These are phyloP conservation scores for Ctenopoma kingsleyae DNA, from an alignment of 2,797 vertebrate species.

Conservation along the genomic window DNA sequence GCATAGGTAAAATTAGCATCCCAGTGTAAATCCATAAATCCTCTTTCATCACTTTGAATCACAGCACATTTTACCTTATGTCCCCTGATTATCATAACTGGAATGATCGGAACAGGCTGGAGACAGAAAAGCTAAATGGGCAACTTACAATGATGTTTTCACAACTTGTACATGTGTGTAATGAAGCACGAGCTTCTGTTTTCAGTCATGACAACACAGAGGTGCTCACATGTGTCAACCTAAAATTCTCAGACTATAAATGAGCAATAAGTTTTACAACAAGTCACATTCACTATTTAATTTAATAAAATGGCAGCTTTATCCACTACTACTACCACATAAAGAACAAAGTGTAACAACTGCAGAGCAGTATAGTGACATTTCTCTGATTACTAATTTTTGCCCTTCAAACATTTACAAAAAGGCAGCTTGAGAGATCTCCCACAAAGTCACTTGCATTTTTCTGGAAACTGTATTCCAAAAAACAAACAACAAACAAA, in stretches of 20 bases:
- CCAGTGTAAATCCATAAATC: conserved; percentile 34
- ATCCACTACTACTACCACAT: conserved; percentile 31
- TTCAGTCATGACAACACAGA: conserved; percentile 49
- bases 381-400: conserved; percentile 32
- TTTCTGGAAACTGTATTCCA: conserved; percentile 20
- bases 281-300: conserved; percentile 58
- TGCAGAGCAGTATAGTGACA: conserved; percentile 41
- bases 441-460: conserved; percentile 22
- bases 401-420: conserved; percentile 47
- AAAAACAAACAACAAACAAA: background rate
- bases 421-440: conserved; percentile 72
- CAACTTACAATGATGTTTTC: conserved; percentile 5
- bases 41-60: conserved; percentile 32
- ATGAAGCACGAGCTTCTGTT: conserved; percentile 29
- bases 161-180: conserved; percentile 11
- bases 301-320: conserved; percentile 63
- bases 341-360: conserved; percentile 48
- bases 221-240: conserved; percentile 20
- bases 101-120: conserved; percentile 62
- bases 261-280: conserved; percentile 47
- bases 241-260: conserved; percentile 32
- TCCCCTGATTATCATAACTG: conserved; percentile 64
- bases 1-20: conserved; percentile 41
- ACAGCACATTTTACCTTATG: conserved; percentile 27
- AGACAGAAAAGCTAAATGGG: conserved; percentile 34